phyloP scores from a whole-genome alignment of 1,140 invertebrate species.

The Lethocerus indicus region DNA sequence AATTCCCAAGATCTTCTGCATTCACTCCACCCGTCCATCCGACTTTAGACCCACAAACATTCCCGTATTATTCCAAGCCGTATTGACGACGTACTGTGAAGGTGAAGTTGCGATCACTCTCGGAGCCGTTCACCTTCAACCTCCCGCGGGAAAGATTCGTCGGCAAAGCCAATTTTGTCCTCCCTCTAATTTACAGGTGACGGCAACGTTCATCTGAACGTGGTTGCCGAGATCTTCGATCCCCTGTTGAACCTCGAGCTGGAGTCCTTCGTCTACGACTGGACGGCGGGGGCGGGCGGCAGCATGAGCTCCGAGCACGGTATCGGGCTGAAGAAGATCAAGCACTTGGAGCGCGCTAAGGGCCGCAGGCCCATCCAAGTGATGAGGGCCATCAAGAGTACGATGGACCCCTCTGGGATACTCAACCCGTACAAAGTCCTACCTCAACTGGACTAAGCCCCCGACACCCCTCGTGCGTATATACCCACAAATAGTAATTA shows the following conservation, averaged over 20 bases:
- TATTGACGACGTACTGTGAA: too few relatives aligned
- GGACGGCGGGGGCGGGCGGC: conserved; percentile 56
- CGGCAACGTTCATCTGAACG: conserved; percentile 83
- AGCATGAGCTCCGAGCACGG: conserved; percentile 95
- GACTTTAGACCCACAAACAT: too few relatives aligned
- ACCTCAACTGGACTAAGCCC: too few relatives aligned
- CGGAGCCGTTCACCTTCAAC: too few relatives aligned
- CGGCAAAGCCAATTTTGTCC: too few relatives aligned
- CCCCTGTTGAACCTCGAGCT: conserved; percentile 47
- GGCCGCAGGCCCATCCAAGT: conserved; percentile 47
- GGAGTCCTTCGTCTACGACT: conserved; percentile 86
- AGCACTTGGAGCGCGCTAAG: conserved; percentile 77
- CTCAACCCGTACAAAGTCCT: conserved; percentile 93
- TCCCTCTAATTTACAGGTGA: conserved; percentile 40
- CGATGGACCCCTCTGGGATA: conserved; percentile 85
- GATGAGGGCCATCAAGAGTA: conserved; percentile 68
- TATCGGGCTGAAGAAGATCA: conserved; percentile 75
- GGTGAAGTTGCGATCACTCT: too few relatives aligned
- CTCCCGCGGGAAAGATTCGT: too few relatives aligned
- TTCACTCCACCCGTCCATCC: too few relatives aligned
- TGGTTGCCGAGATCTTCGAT: conserved; percentile 51
- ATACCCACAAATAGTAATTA: too few relatives aligned
- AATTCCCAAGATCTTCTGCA: too few relatives aligned
- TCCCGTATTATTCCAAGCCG: too few relatives aligned
- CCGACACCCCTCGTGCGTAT: too few relatives aligned